Conservation (phyloP, 2,797 vertebrate genomes). For the Lutjanus campechanus region DNA sequence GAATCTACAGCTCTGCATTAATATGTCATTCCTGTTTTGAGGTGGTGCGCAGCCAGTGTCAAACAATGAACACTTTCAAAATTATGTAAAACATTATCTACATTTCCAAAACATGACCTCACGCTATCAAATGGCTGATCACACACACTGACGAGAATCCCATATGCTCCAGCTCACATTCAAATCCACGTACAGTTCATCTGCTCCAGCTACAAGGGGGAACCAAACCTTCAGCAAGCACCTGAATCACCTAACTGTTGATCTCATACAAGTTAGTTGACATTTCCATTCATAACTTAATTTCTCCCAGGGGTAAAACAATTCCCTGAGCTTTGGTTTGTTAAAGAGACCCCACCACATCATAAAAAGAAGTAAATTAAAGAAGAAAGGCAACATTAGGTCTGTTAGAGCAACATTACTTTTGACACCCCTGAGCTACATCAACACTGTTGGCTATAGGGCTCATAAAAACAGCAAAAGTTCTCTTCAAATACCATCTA, state of each 20-base stretch:
- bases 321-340: background rate
- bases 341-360: background rate
- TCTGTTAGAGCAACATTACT: constrained; percentile 7
- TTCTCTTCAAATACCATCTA: constrained; percentile 38
- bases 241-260: constrained; percentile 10
- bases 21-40: constrained; percentile 48
- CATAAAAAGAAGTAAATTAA: background rate
- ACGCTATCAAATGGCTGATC: constrained; percentile 63
- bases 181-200: constrained; percentile 44
- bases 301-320: background rate
- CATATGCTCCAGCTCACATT: constrained; percentile 51
- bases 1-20: constrained; percentile 32
- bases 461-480: constrained; percentile 31
- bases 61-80: constrained; percentile 76
- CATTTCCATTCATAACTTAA: constrained; percentile 17
- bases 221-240: constrained; percentile 17
- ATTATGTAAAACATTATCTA: constrained; percentile 80
- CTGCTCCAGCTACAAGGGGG: background rate
- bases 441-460: constrained; percentile 12
- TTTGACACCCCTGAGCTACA: constrained; percentile 31
- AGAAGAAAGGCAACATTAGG: constrained; percentile 3
- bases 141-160: constrained; percentile 52
- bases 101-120: constrained; percentile 72
- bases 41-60: constrained; percentile 36
- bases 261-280: constrained; percentile 22